Percentiles rank a stretch among this genome's conserved stretches.
Conservation (phyloP, 2,113 vertebrate genomes). For the Poeciliopsis retropinna region DNA sequence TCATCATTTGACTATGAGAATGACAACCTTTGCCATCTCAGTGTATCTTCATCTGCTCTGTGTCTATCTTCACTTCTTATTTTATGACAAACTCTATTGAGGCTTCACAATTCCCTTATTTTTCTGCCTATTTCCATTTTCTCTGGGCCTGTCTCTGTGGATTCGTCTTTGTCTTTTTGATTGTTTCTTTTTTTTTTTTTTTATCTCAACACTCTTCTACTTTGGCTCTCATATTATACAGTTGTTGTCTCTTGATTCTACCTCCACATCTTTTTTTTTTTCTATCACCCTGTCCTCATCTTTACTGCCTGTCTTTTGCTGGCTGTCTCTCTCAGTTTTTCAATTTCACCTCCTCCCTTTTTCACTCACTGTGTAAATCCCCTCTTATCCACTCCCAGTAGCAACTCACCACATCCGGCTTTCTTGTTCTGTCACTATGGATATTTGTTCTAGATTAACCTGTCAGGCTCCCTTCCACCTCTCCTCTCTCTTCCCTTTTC, state of each 20-base stretch:
- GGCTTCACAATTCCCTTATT: background rate
- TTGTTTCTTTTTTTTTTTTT: conserved; percentile 2
- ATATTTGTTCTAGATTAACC: conserved; percentile 75
- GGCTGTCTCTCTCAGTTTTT: conserved; percentile 38
- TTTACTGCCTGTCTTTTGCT: conserved; percentile 7
- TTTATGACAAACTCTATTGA: conserved; percentile 24
- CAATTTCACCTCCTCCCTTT: conserved; percentile 39
- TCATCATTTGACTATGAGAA: conserved; percentile 52
- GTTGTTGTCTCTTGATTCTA: conserved; percentile 11
- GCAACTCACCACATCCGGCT: conserved; percentile 51
- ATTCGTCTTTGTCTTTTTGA: conserved; percentile 24
- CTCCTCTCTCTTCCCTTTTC: conserved; percentile 21
- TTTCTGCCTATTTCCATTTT: conserved; percentile 10
- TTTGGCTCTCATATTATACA: conserved; percentile 1
- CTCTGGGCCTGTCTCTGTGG: background rate
- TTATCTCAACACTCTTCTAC: conserved; percentile 10
- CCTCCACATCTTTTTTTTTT: conserved; percentile 3
- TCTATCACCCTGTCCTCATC: conserved; percentile 22
- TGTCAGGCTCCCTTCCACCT: conserved; percentile 38
- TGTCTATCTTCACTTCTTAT: conserved; percentile 11
- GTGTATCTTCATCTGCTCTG: conserved; percentile 34
- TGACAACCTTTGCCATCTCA: conserved; percentile 40
- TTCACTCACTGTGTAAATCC: conserved; percentile 64
- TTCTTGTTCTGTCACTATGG: conserved; percentile 68
- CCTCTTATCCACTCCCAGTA: conserved; percentile 67